These are phyloP conservation scores for Leptinotarsa texana DNA, from an alignment of 1,140 invertebrate genomes.

Conservation along the genomic window DNA sequence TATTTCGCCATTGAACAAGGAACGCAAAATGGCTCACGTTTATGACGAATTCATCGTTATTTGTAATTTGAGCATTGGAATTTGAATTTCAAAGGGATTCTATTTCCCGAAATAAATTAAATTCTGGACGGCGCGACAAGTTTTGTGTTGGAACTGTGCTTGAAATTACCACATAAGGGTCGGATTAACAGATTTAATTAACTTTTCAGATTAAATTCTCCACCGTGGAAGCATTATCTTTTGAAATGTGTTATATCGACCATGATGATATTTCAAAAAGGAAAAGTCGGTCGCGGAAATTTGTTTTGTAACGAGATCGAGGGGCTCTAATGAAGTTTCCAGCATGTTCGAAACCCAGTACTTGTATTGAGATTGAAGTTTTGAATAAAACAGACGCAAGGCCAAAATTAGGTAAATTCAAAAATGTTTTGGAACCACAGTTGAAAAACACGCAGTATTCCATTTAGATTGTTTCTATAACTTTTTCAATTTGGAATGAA, in stretches of 20 bases:
- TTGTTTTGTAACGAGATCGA: too few relatives aligned
- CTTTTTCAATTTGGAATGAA: too few relatives aligned
- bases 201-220: constrained; percentile 32
- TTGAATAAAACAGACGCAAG: too few relatives aligned
- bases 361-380: too few relatives aligned
- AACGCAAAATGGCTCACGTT: constrained; percentile 24
- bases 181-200: constrained; percentile 35
- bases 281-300: too few relatives aligned
- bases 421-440: too few relatives aligned
- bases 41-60: constrained; percentile 33
- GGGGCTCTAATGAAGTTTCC: too few relatives aligned
- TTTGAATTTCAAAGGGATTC: constrained; percentile 35
- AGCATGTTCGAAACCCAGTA: too few relatives aligned
- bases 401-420: too few relatives aligned
- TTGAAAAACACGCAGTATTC: too few relatives aligned
- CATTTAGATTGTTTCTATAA: too few relatives aligned
- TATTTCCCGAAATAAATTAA: constrained; percentile 37
- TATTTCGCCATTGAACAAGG: constrained; percentile 9
- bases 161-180: constrained; percentile 25
- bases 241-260: constrained; percentile 27
- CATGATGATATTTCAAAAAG: background rate
- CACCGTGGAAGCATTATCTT: constrained; percentile 21
- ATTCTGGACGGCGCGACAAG: constrained; percentile 25
- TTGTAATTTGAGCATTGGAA: constrained; percentile 32
- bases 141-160: constrained; percentile 21